Evolutionary conservation across 2,888 invertebrate genomes (phyloP), one percentile per base, ranked within the genome.

Genomic region (Ganaspis brasiliensis): DNA sequence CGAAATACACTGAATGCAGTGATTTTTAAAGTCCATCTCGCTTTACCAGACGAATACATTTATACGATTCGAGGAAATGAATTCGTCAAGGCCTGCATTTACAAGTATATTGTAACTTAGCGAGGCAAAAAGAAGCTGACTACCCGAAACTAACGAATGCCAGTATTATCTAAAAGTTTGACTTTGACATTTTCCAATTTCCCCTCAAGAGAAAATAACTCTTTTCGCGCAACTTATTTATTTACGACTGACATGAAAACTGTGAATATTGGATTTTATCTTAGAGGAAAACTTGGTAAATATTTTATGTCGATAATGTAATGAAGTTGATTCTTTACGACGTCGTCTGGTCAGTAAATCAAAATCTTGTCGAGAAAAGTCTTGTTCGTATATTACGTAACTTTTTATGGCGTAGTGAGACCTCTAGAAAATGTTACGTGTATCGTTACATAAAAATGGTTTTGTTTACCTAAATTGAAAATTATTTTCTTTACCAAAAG

Each of bases 281-380:
- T 67, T 24, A 6, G 24, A 67, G 24, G 45, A 67, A 67, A 45
- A 45, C 45, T 67, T 45, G 45, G 24, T 67, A 45, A 67, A 67
- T 67, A 45, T 45, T 67, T 45, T 45, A 67, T 24, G 40, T n/a
- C 24, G 67, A 67, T 67, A 67, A 67, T 67, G 45, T 67, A 67
- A 67, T 14, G 40, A 67, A 45, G 40, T 67, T 67, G 40, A 45
- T 67, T 67, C n/a, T 45, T 67, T 67, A 40, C 37, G 63, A 63
- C 21, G 40, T 40, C 40, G 63, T 63, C 63, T 40, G 63, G 40
- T 63, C 37, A 63, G 37, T 63, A 63, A 40, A 63, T 63, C 37
- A 37, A 61, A 61, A 37, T 31, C 12, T 16, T 61, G 19, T 37
- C 35, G 5, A 61, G 61, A 61, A 61, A 19, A 61, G 35, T 61